Conservation (phyloP, 2,888 invertebrate genomes). For the Aproaerema taeniolella region DNA sequence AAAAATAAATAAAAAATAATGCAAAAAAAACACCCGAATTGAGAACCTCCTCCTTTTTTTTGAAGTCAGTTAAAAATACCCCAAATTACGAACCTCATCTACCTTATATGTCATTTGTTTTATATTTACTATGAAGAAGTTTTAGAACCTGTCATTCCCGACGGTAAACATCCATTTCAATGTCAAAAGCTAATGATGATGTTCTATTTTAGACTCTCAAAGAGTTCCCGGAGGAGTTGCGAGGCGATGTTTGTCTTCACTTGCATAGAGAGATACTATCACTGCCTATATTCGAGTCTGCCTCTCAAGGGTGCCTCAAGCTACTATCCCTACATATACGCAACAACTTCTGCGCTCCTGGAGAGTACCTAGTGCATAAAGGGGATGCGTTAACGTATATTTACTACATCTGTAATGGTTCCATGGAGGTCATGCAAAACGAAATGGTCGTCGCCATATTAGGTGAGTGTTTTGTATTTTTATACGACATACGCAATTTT, state of each 20-base stretch:
- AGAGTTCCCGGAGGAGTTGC: constrained; percentile 96
- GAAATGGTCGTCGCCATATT: constrained; percentile 98
- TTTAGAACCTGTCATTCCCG: too few relatives aligned
- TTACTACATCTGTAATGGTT: constrained; percentile 97
- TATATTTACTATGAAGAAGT: too few relatives aligned
- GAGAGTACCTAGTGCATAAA: constrained; percentile 95
- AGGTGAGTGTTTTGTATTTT: too few relatives aligned
- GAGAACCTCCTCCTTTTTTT: too few relatives aligned
- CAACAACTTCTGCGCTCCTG: constrained; percentile 97
- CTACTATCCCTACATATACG: constrained; percentile 94
- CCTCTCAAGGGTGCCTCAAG: constrained; percentile 96
- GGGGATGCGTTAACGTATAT: constrained; percentile 96
- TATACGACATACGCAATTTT: too few relatives aligned
- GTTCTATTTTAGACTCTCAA: constrained; percentile 92
- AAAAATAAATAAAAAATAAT: too few relatives aligned
- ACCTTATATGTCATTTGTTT: too few relatives aligned
- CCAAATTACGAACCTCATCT: too few relatives aligned
- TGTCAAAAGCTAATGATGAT: too few relatives aligned
- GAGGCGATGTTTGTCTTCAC: constrained; percentile 97
- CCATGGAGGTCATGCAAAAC: constrained; percentile 97
- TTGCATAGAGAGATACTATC: constrained; percentile 95
- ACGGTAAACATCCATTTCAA: too few relatives aligned
- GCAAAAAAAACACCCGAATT: too few relatives aligned
- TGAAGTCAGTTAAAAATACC: too few relatives aligned
- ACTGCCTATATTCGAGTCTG: constrained; percentile 95